Percentiles rank a stretch among this genome's conserved stretches.
Conservation (phyloP, 2,888 invertebrate genomes). For the Drosophila longiperda region DNA sequence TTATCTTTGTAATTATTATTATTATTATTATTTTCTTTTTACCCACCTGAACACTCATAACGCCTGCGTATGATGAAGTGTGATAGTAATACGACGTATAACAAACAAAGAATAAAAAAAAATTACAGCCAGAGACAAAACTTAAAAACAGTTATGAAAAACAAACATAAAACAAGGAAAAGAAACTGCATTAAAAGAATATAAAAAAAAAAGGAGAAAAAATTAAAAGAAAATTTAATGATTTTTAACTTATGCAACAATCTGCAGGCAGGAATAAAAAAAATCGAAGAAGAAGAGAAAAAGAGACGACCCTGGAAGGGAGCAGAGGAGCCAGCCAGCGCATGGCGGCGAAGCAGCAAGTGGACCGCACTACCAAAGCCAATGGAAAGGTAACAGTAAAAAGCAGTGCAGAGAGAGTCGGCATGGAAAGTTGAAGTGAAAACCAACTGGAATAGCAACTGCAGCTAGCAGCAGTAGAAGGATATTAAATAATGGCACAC, state of each 20-base stretch:
- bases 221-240: conserved; percentile 24
- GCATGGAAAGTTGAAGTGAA: conserved; percentile 59
- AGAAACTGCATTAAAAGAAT: conserved; percentile 32
- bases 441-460: conserved; percentile 64
- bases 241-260: conserved; percentile 77
- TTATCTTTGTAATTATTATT: conserved; percentile 13
- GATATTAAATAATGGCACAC: conserved; percentile 67
- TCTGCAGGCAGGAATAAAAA: conserved; percentile 57
- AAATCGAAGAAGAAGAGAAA: conserved; percentile 18
- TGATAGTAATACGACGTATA: conserved; percentile 30
- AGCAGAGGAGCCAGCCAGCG: conserved; percentile 32
- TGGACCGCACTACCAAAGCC: conserved; percentile 66
- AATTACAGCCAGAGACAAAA: conserved; percentile 30
- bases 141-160: conserved; percentile 20
- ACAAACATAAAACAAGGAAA: conserved; percentile 22
- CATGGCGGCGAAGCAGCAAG: conserved; percentile 71
- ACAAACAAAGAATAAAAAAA: conserved; percentile 30
- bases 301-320: conserved; percentile 67
- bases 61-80: conserved; percentile 37
- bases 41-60: conserved; percentile 73
- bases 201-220: conserved; percentile 17
- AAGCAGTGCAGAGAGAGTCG: conserved; percentile 21
- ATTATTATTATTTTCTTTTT: conserved; percentile 42
- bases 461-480: conserved; percentile 52
- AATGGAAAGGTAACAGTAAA: conserved; percentile 51